phyloP scores from a whole-genome alignment of 2,113 vertebrate genomes.

The Elachura formosa region DNA sequence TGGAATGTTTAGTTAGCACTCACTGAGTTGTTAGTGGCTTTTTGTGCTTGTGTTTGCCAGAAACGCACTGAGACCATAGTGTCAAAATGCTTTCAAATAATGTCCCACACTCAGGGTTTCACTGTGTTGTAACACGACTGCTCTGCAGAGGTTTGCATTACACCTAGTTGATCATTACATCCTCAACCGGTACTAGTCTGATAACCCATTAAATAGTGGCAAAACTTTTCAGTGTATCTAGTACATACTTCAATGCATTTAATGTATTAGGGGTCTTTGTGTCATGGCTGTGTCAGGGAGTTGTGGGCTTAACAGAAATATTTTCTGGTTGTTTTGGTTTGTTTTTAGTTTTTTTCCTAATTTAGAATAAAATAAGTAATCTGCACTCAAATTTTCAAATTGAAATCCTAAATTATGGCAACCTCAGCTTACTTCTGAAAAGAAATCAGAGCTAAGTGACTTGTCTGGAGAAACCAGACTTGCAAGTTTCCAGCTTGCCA shows the following conservation, averaged over 20 bases:
- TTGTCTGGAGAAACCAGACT: neutral
- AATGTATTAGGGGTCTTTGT: neutral
- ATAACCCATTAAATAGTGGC: neutral
- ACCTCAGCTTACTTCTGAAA: neutral
- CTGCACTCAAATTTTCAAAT: neutral
- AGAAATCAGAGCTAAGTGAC: neutral
- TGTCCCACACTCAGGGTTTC: neutral
- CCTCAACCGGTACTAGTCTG: neutral
- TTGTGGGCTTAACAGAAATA: neutral
- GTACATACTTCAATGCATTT: neutral
- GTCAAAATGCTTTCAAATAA: neutral
- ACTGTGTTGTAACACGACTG: neutral
- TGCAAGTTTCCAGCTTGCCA: neutral
- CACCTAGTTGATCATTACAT: neutral
- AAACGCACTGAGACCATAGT: neutral
- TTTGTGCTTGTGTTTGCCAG: neutral
- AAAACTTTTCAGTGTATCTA: neutral
- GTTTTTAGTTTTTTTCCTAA: neutral
- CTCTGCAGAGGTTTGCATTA: neutral
- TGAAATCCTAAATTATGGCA: neutral
- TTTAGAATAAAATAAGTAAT: neutral
- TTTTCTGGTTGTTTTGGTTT: neutral
- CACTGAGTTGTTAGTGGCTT: neutral
- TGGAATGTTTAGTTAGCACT: neutral
- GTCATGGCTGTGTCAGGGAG: neutral